Percentiles rank a stretch among this genome's conserved stretches.
These are phyloP conservation scores for Strigamia crassipes DNA, from an alignment of 2,888 invertebrate genomes.

Conservation along the genomic window DNA sequence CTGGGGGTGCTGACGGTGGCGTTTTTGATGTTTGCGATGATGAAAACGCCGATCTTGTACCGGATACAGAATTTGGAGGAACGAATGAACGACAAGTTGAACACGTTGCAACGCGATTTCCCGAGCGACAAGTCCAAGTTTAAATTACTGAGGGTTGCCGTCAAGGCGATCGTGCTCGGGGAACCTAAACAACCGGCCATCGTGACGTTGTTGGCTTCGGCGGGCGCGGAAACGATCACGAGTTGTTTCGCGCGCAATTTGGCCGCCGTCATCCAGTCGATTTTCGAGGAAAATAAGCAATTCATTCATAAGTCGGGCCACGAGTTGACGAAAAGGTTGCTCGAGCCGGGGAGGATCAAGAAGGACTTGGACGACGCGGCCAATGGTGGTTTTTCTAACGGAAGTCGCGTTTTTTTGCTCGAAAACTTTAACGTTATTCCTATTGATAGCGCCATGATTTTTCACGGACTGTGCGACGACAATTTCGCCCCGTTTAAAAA, in stretches of 20 bases:
- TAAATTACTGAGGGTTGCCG: not conserved
- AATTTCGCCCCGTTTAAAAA: constrained; percentile 43
- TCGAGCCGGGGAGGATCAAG: not conserved
- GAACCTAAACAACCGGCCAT: constrained; percentile 13
- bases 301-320: not conserved
- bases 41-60: not conserved
- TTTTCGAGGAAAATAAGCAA: not conserved
- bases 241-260: not conserved
- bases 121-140: not conserved
- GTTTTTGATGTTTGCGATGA: no score
- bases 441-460: constrained; percentile 9
- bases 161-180: not conserved
- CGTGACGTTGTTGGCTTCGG: not conserved
- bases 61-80: not conserved
- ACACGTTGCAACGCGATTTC: not conserved
- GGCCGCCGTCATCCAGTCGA: not conserved
- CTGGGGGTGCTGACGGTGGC: no score
- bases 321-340: not conserved
- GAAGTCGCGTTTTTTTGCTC: constrained; percentile 29
- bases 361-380: not conserved
- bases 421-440: constrained; percentile 37
- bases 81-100: not conserved
- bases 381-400: not conserved
- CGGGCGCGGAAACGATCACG: not conserved
- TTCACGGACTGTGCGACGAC: constrained; percentile 47